Percentiles rank a stretch among this genome's conserved stretches.
phyloP scores from a whole-genome alignment of 2,113 vertebrate genomes.

The Craseonycteris thonglongyai region DNA sequence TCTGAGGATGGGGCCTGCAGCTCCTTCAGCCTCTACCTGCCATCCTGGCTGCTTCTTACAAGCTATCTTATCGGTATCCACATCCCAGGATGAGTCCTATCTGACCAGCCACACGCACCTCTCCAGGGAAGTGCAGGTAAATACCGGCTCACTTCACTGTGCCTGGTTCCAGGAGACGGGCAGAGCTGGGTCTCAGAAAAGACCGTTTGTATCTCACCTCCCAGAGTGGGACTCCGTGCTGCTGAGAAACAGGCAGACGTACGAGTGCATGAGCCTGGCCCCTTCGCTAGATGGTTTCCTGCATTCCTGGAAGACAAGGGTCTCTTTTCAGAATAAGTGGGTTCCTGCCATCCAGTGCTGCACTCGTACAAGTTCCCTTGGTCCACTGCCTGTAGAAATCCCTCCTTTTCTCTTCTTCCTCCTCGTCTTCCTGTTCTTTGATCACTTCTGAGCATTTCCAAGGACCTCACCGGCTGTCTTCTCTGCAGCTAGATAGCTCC shows the following conservation, averaged over 20 bases:
- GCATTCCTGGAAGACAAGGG: background rate
- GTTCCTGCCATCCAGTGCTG: background rate
- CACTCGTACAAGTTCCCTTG: background rate
- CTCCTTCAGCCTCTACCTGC: background rate
- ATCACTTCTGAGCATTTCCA: background rate
- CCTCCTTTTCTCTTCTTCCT: background rate
- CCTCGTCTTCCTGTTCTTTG: background rate
- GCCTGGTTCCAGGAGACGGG: background rate
- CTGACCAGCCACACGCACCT: background rate
- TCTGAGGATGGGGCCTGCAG: background rate
- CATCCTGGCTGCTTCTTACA: background rate
- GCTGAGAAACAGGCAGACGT: background rate
- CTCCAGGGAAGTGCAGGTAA: background rate
- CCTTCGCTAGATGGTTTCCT: no score
- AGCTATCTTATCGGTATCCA: background rate
- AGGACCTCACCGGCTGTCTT: background rate
- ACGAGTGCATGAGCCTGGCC: background rate
- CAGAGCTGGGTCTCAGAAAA: background rate
- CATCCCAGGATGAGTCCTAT: no score
- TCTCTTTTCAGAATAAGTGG: background rate
- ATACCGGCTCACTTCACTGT: background rate
- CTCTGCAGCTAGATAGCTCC: background rate
- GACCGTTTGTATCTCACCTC: background rate
- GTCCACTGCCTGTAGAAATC: background rate
- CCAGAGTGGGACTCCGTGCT: background rate